Evolutionary conservation across 2,113 vertebrate genomes (phyloP), one percentile per base, ranked within the genome.

Genomic region (Dermatemys mawii): DNA sequence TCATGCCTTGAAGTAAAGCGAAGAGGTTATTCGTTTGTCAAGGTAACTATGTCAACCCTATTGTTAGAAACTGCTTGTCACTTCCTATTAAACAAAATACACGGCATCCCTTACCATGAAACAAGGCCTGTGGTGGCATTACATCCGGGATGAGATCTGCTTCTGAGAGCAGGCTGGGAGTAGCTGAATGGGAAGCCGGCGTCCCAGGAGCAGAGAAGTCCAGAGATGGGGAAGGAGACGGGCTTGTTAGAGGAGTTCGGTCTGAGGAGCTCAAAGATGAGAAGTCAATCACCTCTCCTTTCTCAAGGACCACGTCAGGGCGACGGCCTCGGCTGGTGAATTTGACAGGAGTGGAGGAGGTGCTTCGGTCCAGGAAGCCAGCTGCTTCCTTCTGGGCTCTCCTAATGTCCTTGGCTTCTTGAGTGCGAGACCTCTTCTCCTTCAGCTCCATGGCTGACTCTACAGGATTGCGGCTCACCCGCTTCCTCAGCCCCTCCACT

Each of bases 131-230:
- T 0, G 99, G 99, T 0, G 99, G 99, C 99, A 99, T 99, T 90
- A 98, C 98, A 3, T 99, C 99, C 0, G 99, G 99, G 93, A 99
- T 99, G 51, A 99, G 99, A 96, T 99, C 99, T 0, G 99, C 99
- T 96, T 99, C 99, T 0, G 99, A 99, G 81, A 99, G 98, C 92
- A 99, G 97, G 95, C 99, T 99, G 48, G 99, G 99, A 0, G 99
- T 99, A 29, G 99, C 99, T 0, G 99, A 99, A 80, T 99, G 99
- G 0, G 99, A 99, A 3, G 99, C 99, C 0, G 99, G 99, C 0
- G 99, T 99, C 5, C 99, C 99, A 0, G 99, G 99, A n/a, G 99
- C 99, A 0, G 99, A 99, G 96, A 99, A 99, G 94, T 99, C 99
- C 16, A 99, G 98, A 1, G 99, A 99, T 0, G 99, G 99, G 1